Conservation (phyloP, 2,113 vertebrate genomes). For the Phylloscopus trochiloides region DNA sequence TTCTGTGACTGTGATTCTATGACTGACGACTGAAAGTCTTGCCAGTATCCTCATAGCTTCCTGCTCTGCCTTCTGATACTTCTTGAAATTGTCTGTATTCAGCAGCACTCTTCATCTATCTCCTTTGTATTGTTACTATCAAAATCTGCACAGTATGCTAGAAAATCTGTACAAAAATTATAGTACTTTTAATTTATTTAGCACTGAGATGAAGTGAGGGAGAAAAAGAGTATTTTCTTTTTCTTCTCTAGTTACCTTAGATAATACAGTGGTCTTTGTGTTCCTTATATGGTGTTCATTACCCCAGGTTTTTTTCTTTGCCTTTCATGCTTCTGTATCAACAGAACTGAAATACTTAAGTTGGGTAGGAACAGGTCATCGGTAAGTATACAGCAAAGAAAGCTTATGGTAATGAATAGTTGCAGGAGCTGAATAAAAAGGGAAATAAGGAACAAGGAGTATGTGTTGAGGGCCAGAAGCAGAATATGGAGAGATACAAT, state of each 20-base stretch:
- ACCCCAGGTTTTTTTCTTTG: not conserved
- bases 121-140: not conserved
- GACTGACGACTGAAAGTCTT: not conserved
- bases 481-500: not conserved
- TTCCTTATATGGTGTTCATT: not conserved
- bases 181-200: not conserved
- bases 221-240: not conserved
- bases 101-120: not conserved
- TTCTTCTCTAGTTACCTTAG: not conserved
- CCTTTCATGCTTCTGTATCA: rapidly evolving
- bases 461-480: not conserved
- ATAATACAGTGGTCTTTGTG: not conserved
- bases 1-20: not conserved
- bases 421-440: not conserved
- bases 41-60: not conserved
- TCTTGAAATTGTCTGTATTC: not conserved
- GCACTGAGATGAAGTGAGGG: not conserved
- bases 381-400: not conserved
- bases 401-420: not conserved
- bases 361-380: not conserved
- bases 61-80: not conserved
- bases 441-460: not conserved
- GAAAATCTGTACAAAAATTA: not conserved
- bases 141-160: not conserved
- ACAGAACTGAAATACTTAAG: not conserved